Evolutionary conservation across 2,888 invertebrate species (phyloP), one percentile per base, ranked within the genome.

Genomic region (Morpho helenor): DNA sequence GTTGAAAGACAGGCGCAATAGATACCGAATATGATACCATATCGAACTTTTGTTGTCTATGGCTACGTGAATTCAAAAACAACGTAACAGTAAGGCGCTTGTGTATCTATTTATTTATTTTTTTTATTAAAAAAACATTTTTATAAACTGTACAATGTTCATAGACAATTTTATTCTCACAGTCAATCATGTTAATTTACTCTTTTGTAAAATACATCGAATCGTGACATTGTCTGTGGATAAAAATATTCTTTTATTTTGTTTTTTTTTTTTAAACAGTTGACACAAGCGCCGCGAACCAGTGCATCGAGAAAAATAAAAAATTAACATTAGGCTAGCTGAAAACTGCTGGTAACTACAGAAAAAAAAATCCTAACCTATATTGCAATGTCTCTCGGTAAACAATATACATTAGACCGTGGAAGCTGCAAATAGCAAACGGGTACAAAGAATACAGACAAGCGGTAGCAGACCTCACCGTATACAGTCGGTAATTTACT

Each of bases 321-420:
- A 79, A 67, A 78, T 80, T 79, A 66, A 81, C 77, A 76, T 81
- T 83, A 85, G 80, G 79, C 88, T 88, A 89, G 87, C 87, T 79
- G 85, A 85, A 83, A 87, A 86, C 86, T 87, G 82, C 80, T 88
- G 89, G 89, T 89, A 89, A 89, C 89, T 88, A 84, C 84, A 86
- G 85, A 83, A 82, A 81, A 77, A 79, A 70, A 77, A 81, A 81
- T 76, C 63, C 76, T 86, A 80, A 73, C 72, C 78, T 84, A 85
- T 67, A 75, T 74, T 79, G 81, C 83, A 81, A 85, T 81, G 84
- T 87, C 82, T 86, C 83, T 84, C 82, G 72, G 75, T 69, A 73
- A 66, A 74, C 64, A 63, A 68, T 66, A 71, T 70, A 72, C 61
- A 67, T 71, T 76, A 84, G 79, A 80, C 81, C 75, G 74, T 74